These are phyloP conservation scores for Atethmia centrago DNA, from an alignment of 2,888 invertebrate species.

Conservation along the genomic window DNA sequence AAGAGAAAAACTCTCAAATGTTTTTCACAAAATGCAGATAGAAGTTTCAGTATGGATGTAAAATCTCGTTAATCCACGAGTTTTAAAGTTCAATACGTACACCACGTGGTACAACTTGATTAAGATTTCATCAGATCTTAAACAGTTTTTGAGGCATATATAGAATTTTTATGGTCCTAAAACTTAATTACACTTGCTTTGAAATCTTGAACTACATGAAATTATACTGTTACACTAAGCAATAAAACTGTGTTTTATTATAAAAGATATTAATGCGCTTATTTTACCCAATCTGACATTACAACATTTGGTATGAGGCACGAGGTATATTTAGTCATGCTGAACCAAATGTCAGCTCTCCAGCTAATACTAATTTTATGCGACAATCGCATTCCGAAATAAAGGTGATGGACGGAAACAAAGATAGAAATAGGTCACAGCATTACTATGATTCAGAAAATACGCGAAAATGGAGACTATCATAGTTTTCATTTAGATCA, in stretches of 20 bases:
- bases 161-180: too few species aligned
- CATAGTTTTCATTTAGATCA: constrained; percentile 4
- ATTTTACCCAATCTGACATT: constrained; percentile 8
- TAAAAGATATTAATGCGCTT: too few species aligned
- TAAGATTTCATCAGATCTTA: too few species aligned
- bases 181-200: too few species aligned
- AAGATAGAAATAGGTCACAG: constrained; percentile 26
- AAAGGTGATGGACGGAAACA: constrained; percentile 19
- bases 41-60: not conserved
- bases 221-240: too few species aligned
- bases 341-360: constrained; percentile 28
- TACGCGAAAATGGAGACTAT: constrained; percentile 5
- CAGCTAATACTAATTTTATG: constrained; percentile 19
- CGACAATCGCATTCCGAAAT: constrained; percentile 24
- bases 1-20: not conserved
- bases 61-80: not conserved
- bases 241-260: too few species aligned
- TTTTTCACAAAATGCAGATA: not conserved
- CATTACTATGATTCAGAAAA: constrained; percentile 10
- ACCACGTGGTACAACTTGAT: too few species aligned
- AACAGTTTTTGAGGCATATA: too few species aligned
- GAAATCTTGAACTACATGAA: too few species aligned
- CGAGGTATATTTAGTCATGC: constrained; percentile 20
- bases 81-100: too few species aligned
- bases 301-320: not conserved